Percentiles rank a stretch among this genome's conserved stretches.
Conservation (phyloP, 2,888 invertebrate species). For the Oscheius myriophilus region DNA sequence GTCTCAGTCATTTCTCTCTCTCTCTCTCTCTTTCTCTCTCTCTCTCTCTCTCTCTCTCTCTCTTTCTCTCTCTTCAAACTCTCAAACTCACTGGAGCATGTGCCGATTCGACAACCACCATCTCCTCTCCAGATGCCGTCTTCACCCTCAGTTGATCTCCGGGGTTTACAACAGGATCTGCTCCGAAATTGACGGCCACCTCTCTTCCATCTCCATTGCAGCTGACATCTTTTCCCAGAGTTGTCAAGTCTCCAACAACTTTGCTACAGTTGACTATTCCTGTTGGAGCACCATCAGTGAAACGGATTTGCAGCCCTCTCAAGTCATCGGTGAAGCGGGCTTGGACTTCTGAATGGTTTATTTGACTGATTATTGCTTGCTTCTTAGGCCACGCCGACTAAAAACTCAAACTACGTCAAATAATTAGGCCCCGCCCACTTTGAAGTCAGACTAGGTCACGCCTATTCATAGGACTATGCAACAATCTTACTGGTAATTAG, state of each 20-base stretch:
- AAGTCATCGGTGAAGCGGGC: constrained; percentile 1
- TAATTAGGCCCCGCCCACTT: too few relatives aligned
- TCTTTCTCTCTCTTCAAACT: too few relatives aligned
- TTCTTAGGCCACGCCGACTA: too few relatives aligned
- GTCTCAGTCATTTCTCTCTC: too few relatives aligned
- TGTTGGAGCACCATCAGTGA: constrained; percentile 22
- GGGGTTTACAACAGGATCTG: neutral
- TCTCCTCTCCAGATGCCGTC: neutral
- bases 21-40: too few relatives aligned
- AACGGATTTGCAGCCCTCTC: neutral
- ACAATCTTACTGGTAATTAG: too few relatives aligned
- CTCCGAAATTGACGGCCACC: constrained; percentile 37
- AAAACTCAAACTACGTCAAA: too few relatives aligned
- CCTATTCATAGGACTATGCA: too few relatives aligned
- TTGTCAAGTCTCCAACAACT: constrained; percentile 23
- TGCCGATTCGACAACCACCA: constrained; percentile 10
- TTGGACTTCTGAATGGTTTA: neutral
- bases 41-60: too few relatives aligned
- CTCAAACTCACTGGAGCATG: constrained; percentile 23
- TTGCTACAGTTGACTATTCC: constrained; percentile 35
- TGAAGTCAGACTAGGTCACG: too few relatives aligned
- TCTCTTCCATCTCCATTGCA: constrained; percentile 42
- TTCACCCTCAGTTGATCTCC: constrained; percentile 7
- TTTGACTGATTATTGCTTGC: neutral
- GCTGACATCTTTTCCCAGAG: constrained; percentile 37